Evolutionary conservation across 1,140 invertebrate genomes (phyloP).

Genomic region (Drosophila busckii): DNA sequence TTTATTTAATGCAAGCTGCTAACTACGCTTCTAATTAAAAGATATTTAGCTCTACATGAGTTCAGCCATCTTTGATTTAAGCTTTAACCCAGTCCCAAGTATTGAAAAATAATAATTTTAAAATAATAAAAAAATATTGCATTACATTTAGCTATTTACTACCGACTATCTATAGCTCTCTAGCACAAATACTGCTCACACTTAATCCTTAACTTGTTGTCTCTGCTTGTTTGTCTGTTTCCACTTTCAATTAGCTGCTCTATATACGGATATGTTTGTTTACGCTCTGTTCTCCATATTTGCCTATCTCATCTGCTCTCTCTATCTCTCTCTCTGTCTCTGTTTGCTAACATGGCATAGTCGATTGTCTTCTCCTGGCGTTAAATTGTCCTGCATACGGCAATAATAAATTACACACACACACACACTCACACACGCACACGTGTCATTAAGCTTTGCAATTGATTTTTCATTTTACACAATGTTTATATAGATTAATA

Average conservation of each 20-base stretch:
- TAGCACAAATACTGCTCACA: constrained; percentile 23
- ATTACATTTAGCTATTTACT: background rate
- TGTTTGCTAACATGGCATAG: constrained; percentile 14
- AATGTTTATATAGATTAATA: background rate
- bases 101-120: too few relatives aligned
- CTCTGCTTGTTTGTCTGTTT: constrained; percentile 23
- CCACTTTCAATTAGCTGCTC: constrained; percentile 50
- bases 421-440: background rate
- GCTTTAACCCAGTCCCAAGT: too few relatives aligned
- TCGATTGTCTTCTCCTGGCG: constrained; percentile 55
- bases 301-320: background rate
- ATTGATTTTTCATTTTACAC: constrained; percentile 45
- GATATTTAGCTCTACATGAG: too few relatives aligned
- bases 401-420: constrained; percentile 67
- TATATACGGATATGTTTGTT: constrained; percentile 39
- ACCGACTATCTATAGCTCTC: too few relatives aligned
- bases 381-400: constrained; percentile 56
- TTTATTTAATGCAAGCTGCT: too few relatives aligned
- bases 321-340: constrained; percentile 5
- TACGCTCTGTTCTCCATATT: constrained; percentile 20
- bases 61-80: too few relatives aligned
- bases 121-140: background rate
- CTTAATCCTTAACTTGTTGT: constrained; percentile 20
- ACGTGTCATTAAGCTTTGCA: constrained; percentile 41
- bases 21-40: too few relatives aligned